Conservation (phyloP, 2,888 invertebrate genomes). For the Epinotia nisella region DNA sequence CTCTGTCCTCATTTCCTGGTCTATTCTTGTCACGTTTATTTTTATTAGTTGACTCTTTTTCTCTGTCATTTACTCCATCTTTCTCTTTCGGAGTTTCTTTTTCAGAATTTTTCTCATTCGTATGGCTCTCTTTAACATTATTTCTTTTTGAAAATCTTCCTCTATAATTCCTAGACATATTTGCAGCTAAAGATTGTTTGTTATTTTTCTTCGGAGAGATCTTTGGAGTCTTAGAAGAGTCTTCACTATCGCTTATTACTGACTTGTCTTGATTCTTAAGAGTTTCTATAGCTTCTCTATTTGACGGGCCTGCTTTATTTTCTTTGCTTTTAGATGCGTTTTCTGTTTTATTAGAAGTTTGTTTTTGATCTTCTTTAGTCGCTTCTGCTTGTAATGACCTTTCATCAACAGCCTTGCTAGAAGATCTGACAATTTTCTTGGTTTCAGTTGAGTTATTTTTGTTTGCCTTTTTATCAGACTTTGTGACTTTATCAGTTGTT, state of each 20-base stretch:
- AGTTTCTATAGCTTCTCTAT: not conserved
- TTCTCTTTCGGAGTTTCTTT: not conserved
- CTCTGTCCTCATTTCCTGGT: not conserved
- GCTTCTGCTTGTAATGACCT: not conserved
- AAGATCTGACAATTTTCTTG: slow-evolving; percentile 16
- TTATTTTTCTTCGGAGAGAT: not conserved
- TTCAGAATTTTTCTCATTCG: not conserved
- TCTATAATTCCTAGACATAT: not conserved
- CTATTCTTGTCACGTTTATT: not conserved
- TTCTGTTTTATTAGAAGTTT: not conserved
- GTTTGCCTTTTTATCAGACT: not conserved
- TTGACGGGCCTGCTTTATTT: not conserved
- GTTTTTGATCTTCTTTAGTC: not conserved
- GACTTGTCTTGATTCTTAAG: not conserved
- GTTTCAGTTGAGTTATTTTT: not conserved
- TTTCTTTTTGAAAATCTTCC: slow-evolving; percentile 1
- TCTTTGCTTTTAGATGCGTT: not conserved
- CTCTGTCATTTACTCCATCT: not conserved
- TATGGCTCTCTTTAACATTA: not conserved
- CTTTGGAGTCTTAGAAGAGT: slow-evolving; percentile 13
- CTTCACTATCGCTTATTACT: slow-evolving; percentile 7
- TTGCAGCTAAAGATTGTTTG: not conserved
- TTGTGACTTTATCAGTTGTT: not conserved
- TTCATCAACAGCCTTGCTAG: not conserved
- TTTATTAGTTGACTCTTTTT: not conserved